Evolutionary conservation across 2,797 vertebrate species (phyloP).

Genomic region (Taenioides sp.): DNA sequence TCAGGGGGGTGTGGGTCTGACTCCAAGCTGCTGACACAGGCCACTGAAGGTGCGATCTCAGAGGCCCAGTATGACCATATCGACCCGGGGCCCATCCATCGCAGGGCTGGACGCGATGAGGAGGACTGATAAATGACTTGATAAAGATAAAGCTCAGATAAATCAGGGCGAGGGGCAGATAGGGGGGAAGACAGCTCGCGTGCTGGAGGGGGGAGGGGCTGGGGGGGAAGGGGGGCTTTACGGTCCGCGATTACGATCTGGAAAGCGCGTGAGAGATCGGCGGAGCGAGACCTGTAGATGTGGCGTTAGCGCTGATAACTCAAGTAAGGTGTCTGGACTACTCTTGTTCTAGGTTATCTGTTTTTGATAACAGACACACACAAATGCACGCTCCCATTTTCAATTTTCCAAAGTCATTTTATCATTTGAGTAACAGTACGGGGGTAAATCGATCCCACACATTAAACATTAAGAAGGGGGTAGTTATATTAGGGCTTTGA

Average conservation of each 20-base stretch:
- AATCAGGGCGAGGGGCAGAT: constrained; percentile 60
- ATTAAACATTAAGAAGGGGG: constrained; percentile 80
- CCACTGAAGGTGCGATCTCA: constrained; percentile 54
- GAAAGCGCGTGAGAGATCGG: constrained; percentile 3
- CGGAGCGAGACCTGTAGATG: constrained; percentile 44
- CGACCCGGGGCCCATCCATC: constrained; percentile 53
- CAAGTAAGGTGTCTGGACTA: constrained; percentile 47
- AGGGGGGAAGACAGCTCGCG: constrained; percentile 25
- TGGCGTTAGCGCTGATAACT: constrained; percentile 50
- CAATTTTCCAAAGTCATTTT: constrained; percentile 61
- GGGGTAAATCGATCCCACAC: constrained; percentile 69
- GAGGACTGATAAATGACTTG: constrained; percentile 59
- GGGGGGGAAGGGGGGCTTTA: constrained; percentile 47
- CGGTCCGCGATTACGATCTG: constrained; percentile 48
- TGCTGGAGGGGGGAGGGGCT: constrained; percentile 9
- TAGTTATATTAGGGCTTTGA: constrained; percentile 69
- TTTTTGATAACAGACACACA: constrained; percentile 46
- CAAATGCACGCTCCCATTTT: constrained; percentile 2
- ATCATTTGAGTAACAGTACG: constrained; percentile 74
- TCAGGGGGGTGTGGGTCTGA: constrained; percentile 10
- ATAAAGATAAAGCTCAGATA: constrained; percentile 69
- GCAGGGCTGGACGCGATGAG: constrained; percentile 48
- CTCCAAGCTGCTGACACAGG: constrained; percentile 63
- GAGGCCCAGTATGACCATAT: constrained; percentile 46
- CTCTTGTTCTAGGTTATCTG: constrained; percentile 47